Evolutionary conservation across 2,113 vertebrate genomes (phyloP).

Genomic region (Aegypius monachus): DNA sequence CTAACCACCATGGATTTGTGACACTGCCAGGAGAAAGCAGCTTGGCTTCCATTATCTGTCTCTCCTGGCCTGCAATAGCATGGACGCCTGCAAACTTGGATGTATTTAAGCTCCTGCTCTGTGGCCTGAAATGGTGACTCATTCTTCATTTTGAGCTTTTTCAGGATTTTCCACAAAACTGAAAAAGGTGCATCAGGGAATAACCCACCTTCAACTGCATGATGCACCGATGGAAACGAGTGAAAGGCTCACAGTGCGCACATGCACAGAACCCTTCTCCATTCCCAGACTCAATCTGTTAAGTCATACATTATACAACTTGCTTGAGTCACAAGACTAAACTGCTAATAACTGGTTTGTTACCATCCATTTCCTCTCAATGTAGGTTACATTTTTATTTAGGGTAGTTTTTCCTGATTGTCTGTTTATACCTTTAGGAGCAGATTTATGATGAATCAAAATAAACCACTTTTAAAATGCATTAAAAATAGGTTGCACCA

Average conservation of each 20-base stretch:
- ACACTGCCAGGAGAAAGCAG: neutral
- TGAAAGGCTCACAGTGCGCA: neutral
- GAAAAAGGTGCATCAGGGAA: neutral
- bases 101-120: neutral
- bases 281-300: neutral
- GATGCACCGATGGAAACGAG: accelerated
- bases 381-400: neutral
- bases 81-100: neutral
- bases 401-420: neutral
- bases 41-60: neutral
- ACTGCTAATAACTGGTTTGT: neutral
- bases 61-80: neutral
- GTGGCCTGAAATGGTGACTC: neutral
- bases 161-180: neutral
- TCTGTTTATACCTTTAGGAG: neutral
- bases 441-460: neutral
- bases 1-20: neutral
- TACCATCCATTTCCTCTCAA: neutral
- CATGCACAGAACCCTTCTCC: neutral
- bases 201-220: neutral
- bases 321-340: neutral
- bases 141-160: neutral
- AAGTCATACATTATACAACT: neutral
- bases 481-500: neutral
- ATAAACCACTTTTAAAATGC: neutral